These are phyloP conservation scores for Neotragus moschatus DNA, from an alignment of 2,113 vertebrate species.

Conservation along the genomic window DNA sequence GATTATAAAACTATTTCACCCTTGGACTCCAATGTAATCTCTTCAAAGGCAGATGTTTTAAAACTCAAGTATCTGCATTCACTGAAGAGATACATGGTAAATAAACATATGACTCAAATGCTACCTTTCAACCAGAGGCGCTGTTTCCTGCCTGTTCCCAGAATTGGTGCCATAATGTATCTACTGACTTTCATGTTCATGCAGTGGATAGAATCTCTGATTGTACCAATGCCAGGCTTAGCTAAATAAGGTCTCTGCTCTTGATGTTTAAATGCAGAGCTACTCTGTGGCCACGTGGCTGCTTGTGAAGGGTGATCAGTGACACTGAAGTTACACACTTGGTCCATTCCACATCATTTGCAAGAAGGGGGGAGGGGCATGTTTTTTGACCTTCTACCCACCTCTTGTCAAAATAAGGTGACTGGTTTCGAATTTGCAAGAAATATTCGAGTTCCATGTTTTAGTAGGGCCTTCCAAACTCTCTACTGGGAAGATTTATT, in stretches of 20 bases:
- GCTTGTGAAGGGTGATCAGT: background rate
- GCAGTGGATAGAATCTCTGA: background rate
- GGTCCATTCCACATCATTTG: background rate
- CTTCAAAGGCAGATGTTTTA: constrained; percentile 46
- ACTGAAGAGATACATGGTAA: constrained; percentile 19
- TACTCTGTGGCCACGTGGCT: background rate
- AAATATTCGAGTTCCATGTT: background rate
- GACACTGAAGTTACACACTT: background rate
- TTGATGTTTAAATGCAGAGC: background rate
- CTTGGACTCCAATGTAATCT: constrained; percentile 29
- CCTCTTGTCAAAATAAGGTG: background rate
- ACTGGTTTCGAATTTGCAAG: background rate
- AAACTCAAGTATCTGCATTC: constrained; percentile 36
- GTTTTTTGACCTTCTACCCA: background rate
- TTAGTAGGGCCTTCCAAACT: background rate
- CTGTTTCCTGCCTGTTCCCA: constrained; percentile 10
- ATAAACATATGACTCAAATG: constrained; percentile 45
- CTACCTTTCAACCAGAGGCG: background rate
- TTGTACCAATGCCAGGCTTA: background rate
- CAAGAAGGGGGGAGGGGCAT: background rate
- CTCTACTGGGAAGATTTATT: background rate
- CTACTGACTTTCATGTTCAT: constrained; percentile 37
- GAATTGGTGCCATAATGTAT: constrained; percentile 19
- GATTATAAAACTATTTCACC: constrained; percentile 36
- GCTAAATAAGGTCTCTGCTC: background rate